Evolutionary conservation across 2,797 vertebrate species (phyloP).

Genomic region (Lepilemur septentrionalis): DNA sequence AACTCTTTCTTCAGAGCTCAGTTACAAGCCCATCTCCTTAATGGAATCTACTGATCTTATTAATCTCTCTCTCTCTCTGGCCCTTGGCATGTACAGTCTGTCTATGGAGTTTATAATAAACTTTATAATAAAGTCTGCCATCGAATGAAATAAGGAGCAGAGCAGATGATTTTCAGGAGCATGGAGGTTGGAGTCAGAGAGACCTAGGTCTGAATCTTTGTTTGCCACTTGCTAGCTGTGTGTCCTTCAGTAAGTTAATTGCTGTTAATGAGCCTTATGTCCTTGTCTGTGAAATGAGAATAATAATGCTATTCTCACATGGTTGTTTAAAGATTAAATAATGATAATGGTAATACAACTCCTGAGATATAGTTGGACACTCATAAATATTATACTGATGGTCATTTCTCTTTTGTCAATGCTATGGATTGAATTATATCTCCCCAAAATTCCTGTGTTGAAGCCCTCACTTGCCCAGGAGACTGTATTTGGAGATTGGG

Average conservation of each 20-base stretch:
- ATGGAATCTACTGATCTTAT: background rate
- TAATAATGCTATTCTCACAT: accelerated
- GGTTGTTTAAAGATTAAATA: background rate
- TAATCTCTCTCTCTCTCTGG: background rate
- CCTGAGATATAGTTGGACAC: background rate
- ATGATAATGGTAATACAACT: background rate
- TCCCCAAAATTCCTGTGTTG: too few species aligned
- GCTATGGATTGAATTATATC: background rate
- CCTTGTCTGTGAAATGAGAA: background rate
- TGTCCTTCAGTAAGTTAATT: background rate
- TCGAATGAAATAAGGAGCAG: background rate
- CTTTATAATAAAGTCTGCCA: background rate
- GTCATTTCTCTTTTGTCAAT: background rate
- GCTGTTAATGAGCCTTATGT: background rate
- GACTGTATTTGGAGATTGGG: background rate
- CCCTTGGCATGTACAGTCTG: background rate
- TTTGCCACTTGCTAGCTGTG: background rate
- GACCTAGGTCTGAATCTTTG: background rate
- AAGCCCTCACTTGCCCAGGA: too few species aligned
- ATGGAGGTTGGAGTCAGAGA: background rate
- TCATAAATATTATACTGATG: accelerated
- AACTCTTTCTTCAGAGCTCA: background rate
- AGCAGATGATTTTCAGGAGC: background rate
- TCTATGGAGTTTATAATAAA: background rate
- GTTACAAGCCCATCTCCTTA: background rate